Conservation (phyloP, 2,797 vertebrate genomes). For the Halcyon chelicuti region DNA sequence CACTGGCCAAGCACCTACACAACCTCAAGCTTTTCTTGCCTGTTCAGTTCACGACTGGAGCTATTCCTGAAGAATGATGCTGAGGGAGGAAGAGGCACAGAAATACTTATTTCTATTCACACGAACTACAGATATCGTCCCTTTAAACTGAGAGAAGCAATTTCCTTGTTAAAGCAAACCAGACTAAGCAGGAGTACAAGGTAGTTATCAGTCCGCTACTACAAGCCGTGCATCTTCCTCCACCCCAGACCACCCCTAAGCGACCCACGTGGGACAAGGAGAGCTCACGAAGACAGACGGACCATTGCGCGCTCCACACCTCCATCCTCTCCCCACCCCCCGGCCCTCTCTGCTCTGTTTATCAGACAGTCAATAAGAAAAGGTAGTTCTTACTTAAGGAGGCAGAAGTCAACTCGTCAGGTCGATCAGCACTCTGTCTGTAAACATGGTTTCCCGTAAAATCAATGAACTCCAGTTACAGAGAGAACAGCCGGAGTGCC, state of each 20-base stretch:
- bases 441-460: slow-evolving; percentile 99
- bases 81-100: not conserved
- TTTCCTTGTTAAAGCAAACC: not conserved
- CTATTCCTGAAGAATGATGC: not conserved
- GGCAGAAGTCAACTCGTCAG: slow-evolving; percentile 97
- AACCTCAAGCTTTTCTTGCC: not conserved
- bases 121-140: not conserved
- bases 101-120: not conserved
- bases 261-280: fast-evolving
- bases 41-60: not conserved
- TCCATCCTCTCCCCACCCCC: not conserved
- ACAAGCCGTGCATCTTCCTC: not conserved
- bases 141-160: not conserved
- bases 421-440: slow-evolving; percentile 99
- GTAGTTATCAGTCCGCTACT: fast-evolving
- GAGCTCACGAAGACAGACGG: not conserved
- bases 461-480: slow-evolving; percentile 99
- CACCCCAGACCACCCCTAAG: not conserved
- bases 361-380: slow-evolving; percentile 88
- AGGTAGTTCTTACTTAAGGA: slow-evolving; percentile 93
- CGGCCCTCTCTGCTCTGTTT: slow-evolving; percentile 75
- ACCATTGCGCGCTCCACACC: not conserved
- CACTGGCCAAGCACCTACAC: not conserved
- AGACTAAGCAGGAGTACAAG: not conserved
- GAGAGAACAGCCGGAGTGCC: slow-evolving; percentile 73